Conservation (phyloP, 2,797 vertebrate species). For the Setipinna tenuifilis region DNA sequence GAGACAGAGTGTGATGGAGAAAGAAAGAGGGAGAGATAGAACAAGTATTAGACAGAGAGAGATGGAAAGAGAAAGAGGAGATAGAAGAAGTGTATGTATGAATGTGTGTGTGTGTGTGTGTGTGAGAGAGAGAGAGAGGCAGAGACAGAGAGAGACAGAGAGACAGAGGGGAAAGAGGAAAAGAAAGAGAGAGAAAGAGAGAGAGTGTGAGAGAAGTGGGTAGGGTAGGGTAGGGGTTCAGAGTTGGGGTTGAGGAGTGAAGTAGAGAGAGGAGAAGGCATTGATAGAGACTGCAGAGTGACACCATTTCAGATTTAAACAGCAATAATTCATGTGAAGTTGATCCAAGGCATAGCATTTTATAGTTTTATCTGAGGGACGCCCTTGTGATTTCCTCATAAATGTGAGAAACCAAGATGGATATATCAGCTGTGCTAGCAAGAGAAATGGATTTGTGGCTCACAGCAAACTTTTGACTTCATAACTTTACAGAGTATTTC, state of each 20-base stretch:
- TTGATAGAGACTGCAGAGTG: conserved; percentile 1
- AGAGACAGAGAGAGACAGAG: conserved; percentile 46
- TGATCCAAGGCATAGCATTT: conserved; percentile 9
- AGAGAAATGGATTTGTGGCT: not conserved
- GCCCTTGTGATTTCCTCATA: conserved; percentile 1
- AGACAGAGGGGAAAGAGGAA: conserved; percentile 41
- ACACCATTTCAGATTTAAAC: not conserved
- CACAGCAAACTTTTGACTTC: not conserved
- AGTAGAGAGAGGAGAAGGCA: not conserved
- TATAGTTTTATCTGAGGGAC: conserved; percentile 2
- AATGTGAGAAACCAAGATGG: not conserved
- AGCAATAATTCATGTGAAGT: not conserved
- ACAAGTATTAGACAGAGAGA: too few relatives aligned
- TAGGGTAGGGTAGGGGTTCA: not conserved
- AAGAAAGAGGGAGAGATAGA: not conserved
- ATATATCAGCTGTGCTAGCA: not conserved
- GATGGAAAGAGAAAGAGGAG: too few relatives aligned
- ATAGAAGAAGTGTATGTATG: conserved; percentile 18
- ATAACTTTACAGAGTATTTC: not conserved
- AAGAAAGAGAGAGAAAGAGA: not conserved
- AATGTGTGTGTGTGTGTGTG: conserved; percentile 18
- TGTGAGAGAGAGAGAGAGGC: too few relatives aligned
- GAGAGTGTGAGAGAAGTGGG: not conserved
- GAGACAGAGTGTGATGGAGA: conserved; percentile 42
- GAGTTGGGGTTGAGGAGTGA: not conserved